Evolutionary conservation across 1,140 invertebrate species (phyloP).

Genomic region (Zaprionus ghesquierei): DNA sequence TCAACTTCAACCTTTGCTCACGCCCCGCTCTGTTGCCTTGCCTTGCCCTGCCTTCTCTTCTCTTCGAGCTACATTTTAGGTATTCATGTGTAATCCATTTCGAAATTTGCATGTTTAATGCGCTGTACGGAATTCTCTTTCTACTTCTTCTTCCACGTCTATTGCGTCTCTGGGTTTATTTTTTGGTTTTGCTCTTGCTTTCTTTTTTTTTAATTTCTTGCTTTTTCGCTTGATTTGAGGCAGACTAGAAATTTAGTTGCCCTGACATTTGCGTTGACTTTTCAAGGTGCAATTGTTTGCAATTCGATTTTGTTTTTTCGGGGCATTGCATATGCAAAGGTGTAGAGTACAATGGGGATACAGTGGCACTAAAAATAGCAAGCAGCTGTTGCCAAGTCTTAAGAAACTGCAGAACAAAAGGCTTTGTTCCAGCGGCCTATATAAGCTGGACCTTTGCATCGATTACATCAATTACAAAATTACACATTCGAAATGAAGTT

Average conservation of each 20-base stretch:
- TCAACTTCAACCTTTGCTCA: neutral
- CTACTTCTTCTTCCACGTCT: neutral
- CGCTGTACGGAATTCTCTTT: conserved; percentile 35
- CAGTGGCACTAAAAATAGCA: conserved; percentile 4
- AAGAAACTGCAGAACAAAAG: conserved; percentile 4
- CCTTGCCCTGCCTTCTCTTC: neutral
- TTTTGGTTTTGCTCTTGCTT: neutral
- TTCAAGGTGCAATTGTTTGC: neutral
- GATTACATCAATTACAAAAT: neutral
- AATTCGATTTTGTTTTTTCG: neutral
- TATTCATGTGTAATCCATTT: conserved; percentile 57
- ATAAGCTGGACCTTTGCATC: neutral
- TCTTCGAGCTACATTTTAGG: conserved; percentile 34
- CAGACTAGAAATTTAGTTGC: conserved; percentile 2
- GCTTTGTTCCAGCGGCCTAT: conserved; percentile 12
- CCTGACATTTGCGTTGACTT: conserved; percentile 20
- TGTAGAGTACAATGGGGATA: neutral
- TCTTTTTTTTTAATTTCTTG: neutral
- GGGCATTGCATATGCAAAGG: conserved; percentile 8
- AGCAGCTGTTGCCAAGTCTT: conserved; percentile 31
- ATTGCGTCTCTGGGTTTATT: neutral
- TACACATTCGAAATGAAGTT: neutral
- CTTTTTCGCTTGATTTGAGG: conserved; percentile 5
- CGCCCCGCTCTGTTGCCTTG: neutral
- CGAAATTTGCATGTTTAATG: conserved; percentile 59